Base-by-base conservation (phyloP, 1,140 invertebrate species). In the Heterodera schachtii region DNA sequence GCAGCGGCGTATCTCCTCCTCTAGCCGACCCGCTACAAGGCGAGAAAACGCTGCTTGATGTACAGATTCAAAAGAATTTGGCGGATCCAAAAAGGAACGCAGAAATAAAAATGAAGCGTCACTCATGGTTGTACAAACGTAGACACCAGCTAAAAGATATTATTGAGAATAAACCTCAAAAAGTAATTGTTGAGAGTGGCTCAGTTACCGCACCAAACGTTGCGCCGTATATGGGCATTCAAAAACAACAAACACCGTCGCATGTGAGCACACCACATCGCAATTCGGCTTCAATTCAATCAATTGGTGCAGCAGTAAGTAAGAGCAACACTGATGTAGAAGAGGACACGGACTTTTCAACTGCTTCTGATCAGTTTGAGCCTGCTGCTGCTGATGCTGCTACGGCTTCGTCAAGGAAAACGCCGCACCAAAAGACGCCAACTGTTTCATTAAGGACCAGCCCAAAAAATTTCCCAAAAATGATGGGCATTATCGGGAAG, bases 161-260 rank as follows among this genome's bases (percentile, higher is more conserved):
- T 41, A 44, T 81, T 4, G 75, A 76, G 19, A 76, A 76, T 64
- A 46, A 16, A 16, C 75, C 75, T 3, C 75, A 76, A 67, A 76
- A 76, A 16, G 75, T 76, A 16, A 31, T 76, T 6, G 41, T 76
- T 6, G 75, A 76, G 16, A 67, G 66, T 64, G 31, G 31, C 31
- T 6, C 21, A 4, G 16, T 21, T 31, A 3, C 47, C 0, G 16
- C n/a, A n/a, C 69, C 49, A 31, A 71, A 71, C 21, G 31, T 49
- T 5, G 46, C 75, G 3, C 49, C 75, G 3, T 76, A 76, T 76
- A 47, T 76, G 64, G 64, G 46, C 13, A 77, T 60, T 52, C 43
- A 49, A 7, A 21, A 64, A 19, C 13, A 49, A 77, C 2, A 60
- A 64, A 41, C 64, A 4, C 31, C 13, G 16, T 19, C 19, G n/a